Percentiles rank a stretch among this genome's conserved stretches.
Conservation (phyloP, 2,888 invertebrate species). For the Caenorhabditis wallacei region DNA sequence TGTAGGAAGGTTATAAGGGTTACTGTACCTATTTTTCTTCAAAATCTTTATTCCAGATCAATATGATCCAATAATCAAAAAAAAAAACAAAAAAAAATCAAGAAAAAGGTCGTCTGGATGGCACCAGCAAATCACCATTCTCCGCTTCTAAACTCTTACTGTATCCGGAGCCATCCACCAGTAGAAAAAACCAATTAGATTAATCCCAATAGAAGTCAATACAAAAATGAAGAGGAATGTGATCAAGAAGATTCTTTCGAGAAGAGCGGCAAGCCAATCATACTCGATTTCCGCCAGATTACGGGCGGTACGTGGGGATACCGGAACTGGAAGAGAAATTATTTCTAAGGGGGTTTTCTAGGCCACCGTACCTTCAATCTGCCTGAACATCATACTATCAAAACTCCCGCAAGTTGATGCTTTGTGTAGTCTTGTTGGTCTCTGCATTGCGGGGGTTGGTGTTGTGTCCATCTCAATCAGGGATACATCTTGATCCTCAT, state of each 20-base stretch:
- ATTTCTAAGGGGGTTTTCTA: neutral
- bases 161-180: constrained; percentile 73
- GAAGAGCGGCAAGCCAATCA: constrained; percentile 81
- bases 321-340: constrained; percentile 33
- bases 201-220: constrained; percentile 77
- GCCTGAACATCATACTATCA: constrained; percentile 62
- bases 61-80: too few relatives aligned
- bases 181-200: constrained; percentile 75
- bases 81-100: constrained; percentile 4
- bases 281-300: constrained; percentile 81
- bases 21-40: too few relatives aligned
- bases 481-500: constrained; percentile 65
- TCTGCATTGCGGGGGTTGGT: constrained; percentile 38
- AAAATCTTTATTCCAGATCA: too few relatives aligned
- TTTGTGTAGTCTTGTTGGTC: constrained; percentile 56
- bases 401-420: constrained; percentile 68
- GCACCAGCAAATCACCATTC: constrained; percentile 12
- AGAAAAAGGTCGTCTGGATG: constrained; percentile 45
- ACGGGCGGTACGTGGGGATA: constrained; percentile 73
- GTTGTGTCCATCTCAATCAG: constrained; percentile 62
- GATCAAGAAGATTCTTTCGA: constrained; percentile 79
- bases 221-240: constrained; percentile 75
- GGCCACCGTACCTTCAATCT: constrained; percentile 52
- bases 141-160: constrained; percentile 44
- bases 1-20: too few relatives aligned